Evolutionary conservation across 92 coral and sea anemone genomes (phyloP).

Genomic region (Palythoa heliodiscus): DNA sequence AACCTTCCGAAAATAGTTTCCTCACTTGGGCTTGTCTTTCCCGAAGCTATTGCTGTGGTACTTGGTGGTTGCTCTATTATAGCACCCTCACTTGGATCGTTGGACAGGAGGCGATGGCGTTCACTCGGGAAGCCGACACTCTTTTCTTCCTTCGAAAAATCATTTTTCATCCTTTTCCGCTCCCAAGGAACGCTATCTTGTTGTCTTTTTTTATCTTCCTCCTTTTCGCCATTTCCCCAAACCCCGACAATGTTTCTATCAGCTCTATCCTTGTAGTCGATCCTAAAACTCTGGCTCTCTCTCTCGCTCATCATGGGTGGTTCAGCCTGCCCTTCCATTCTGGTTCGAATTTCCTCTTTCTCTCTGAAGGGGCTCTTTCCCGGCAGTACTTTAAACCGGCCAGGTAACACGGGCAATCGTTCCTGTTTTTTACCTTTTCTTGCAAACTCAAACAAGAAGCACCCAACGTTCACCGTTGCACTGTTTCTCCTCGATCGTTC

Average conservation of each 20-base stretch:
- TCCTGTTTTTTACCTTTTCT: neutral
- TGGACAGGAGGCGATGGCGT: too few species aligned
- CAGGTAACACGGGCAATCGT: conserved; percentile 52
- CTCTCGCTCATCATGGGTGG: neutral
- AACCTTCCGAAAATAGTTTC: neutral
- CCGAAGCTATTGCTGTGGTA: conserved; percentile 5
- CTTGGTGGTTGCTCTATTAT: too few species aligned
- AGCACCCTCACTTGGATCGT: too few species aligned
- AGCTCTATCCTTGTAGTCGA: neutral
- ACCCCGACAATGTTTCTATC: neutral
- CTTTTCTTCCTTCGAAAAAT: too few species aligned
- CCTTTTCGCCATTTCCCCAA: neutral
- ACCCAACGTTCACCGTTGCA: conserved; percentile 47
- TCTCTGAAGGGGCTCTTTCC: conserved; percentile 40
- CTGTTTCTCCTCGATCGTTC: neutral
- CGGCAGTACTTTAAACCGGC: conserved; percentile 43
- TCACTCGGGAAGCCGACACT: too few species aligned
- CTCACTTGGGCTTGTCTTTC: neutral
- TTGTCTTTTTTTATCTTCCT: neutral
- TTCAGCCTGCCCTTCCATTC: neutral
- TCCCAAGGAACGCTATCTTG: too few species aligned
- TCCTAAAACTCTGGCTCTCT: neutral
- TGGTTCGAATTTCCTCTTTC: neutral
- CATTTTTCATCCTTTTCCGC: too few species aligned
- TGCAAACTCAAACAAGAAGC: conserved; percentile 68